Evolutionary conservation across 2,113 vertebrate species (phyloP).

Genomic region (Gila orcuttii): DNA sequence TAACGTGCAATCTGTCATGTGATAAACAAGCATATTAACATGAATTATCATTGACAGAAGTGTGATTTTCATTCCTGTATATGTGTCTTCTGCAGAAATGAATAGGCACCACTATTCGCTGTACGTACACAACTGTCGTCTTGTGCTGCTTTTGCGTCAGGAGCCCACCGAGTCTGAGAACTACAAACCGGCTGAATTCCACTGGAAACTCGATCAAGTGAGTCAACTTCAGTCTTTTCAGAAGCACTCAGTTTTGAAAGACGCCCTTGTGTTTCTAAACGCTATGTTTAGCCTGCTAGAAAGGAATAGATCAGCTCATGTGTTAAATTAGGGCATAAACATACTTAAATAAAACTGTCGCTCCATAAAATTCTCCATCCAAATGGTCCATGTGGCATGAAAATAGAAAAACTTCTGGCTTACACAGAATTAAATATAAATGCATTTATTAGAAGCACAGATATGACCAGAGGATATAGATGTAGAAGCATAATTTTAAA

Average conservation of each 20-base stretch:
- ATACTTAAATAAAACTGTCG: not conserved
- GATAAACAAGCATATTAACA: conserved; percentile 12
- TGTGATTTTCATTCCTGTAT: not conserved
- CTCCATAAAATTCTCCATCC: not conserved
- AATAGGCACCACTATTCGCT: conserved; percentile 93
- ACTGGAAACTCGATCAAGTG: conserved; percentile 97
- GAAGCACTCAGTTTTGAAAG: not conserved
- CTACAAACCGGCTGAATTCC: conserved; percentile 94
- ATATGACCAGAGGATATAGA: not conserved
- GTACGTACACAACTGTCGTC: conserved; percentile 91
- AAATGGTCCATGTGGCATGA: too few relatives aligned
- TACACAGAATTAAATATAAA: too few relatives aligned
- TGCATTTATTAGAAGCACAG: too few relatives aligned
- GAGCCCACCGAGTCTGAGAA: conserved; percentile 84
- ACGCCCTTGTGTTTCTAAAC: not conserved
- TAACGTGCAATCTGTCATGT: not conserved
- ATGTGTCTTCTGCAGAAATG: conserved; percentile 80
- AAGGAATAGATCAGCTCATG: conserved; percentile 24
- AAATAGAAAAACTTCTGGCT: too few relatives aligned
- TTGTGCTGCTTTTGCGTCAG: conserved; percentile 92
- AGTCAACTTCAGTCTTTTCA: conserved; percentile 43
- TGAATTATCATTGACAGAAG: not conserved
- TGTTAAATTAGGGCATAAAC: not conserved
- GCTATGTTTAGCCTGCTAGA: not conserved
- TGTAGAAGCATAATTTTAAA: not conserved